phyloP scores from a whole-genome alignment of 2,113 vertebrate species.

The Sminthopsis crassicaudata region DNA sequence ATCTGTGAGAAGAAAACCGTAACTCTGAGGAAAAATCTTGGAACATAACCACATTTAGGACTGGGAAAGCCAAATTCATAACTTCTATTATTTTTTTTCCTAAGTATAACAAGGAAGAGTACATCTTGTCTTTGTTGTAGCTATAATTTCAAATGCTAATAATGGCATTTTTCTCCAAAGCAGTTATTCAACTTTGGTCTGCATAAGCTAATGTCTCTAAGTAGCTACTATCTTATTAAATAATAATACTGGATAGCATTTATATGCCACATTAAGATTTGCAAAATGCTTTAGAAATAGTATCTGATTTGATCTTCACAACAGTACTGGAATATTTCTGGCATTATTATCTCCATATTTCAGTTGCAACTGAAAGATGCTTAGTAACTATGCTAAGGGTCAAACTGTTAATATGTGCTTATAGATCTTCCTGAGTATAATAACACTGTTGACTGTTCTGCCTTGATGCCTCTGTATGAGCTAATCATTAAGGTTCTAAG shows the following conservation, averaged over 20 bases:
- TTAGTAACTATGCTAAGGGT: no score
- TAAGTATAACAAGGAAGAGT: background rate
- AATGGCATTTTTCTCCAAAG: background rate
- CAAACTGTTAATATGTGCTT: no score
- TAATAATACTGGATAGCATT: background rate
- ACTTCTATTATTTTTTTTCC: background rate
- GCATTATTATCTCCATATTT: no score
- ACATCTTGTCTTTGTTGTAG: background rate
- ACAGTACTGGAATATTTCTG: background rate
- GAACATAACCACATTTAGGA: background rate
- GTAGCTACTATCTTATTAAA: background rate
- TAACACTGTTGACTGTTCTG: no score
- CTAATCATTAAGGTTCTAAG: background rate
- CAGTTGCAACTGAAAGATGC: no score
- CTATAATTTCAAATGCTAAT: background rate
- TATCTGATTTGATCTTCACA: no score
- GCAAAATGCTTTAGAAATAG: background rate
- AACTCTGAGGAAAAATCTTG: background rate
- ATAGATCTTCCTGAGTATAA: no score
- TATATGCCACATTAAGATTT: background rate
- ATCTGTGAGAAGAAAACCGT: background rate
- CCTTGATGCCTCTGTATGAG: background rate
- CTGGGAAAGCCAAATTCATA: background rate
- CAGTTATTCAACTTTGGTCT: background rate
- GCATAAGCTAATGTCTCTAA: background rate